Conservation (phyloP, 2,113 vertebrate species). For the Eulemur rufifrons region DNA sequence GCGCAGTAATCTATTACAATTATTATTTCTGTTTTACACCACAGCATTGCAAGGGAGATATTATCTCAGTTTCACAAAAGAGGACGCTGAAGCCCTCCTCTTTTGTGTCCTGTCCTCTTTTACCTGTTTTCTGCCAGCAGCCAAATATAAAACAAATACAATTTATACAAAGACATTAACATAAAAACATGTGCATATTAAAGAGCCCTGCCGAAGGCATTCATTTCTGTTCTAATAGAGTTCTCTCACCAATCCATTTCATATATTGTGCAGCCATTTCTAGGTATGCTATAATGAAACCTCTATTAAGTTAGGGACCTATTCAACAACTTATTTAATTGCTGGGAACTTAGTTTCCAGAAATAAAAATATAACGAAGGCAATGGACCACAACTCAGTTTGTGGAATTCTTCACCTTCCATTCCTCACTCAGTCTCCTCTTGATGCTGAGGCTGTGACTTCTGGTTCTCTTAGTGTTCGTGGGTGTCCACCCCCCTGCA, state of each 20-base stretch:
- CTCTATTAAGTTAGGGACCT: neutral
- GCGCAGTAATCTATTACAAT: neutral
- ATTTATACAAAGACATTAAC: neutral
- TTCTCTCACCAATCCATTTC: neutral
- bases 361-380: neutral
- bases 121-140: neutral
- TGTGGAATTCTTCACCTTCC: neutral
- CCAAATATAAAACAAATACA: neutral
- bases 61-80: neutral
- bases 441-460: neutral
- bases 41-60: neutral
- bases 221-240: neutral
- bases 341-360: neutral
- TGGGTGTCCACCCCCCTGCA: neutral
- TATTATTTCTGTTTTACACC: neutral
- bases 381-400: neutral
- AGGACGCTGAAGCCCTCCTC: neutral
- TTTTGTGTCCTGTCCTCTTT: neutral
- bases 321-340: neutral
- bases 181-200: neutral
- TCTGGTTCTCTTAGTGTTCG: neutral
- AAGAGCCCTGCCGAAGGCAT: neutral
- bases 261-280: neutral
- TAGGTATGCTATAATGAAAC: neutral
- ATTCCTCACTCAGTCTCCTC: neutral